Evolutionary conservation across 2,888 invertebrate genomes (phyloP).

Genomic region (Chloromyia formosa): DNA sequence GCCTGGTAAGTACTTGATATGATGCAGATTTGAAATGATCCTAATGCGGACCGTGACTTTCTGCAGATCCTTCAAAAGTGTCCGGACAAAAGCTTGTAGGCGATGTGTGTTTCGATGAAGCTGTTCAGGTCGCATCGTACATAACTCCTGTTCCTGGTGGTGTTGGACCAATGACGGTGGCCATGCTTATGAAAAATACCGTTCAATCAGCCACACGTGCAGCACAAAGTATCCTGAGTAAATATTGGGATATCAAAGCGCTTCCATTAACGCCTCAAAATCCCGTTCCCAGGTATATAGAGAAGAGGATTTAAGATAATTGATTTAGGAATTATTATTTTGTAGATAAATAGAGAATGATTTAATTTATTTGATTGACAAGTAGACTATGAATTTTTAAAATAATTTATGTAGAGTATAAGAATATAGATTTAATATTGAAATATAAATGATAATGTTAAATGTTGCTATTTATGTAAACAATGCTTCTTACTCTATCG

Average conservation of each 20-base stretch:
- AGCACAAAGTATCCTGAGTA: slow-evolving; percentile 66
- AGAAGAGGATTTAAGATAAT: slow-evolving; percentile 6
- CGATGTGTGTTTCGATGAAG: slow-evolving; percentile 90
- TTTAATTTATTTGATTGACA: too few relatives aligned
- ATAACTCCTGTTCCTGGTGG: slow-evolving; percentile 97
- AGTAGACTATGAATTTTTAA: too few relatives aligned
- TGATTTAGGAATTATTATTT: background rate
- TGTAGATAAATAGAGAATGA: too few relatives aligned
- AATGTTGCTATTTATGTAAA: too few relatives aligned
- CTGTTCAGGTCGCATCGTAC: slow-evolving; percentile 79
- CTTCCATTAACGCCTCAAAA: slow-evolving; percentile 71
- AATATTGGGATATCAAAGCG: slow-evolving; percentile 77
- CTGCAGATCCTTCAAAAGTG: slow-evolving; percentile 77
- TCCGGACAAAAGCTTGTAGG: slow-evolving; percentile 89
- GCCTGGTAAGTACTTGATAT: slow-evolving; percentile 69
- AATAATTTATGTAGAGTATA: too few relatives aligned
- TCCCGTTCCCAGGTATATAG: slow-evolving; percentile 84
- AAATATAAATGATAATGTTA: too few relatives aligned
- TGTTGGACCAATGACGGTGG: slow-evolving; percentile 99
- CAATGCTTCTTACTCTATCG: too few relatives aligned
- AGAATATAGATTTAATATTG: too few relatives aligned
- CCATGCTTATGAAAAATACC: slow-evolving; percentile 96
- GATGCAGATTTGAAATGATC: background rate
- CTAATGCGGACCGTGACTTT: too few relatives aligned
- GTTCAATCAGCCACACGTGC: slow-evolving; percentile 80